Evolutionary conservation across 1,140 invertebrate species (phyloP), one percentile per base, ranked within the genome.

Genomic region (Homalodisca vitripennis): DNA sequence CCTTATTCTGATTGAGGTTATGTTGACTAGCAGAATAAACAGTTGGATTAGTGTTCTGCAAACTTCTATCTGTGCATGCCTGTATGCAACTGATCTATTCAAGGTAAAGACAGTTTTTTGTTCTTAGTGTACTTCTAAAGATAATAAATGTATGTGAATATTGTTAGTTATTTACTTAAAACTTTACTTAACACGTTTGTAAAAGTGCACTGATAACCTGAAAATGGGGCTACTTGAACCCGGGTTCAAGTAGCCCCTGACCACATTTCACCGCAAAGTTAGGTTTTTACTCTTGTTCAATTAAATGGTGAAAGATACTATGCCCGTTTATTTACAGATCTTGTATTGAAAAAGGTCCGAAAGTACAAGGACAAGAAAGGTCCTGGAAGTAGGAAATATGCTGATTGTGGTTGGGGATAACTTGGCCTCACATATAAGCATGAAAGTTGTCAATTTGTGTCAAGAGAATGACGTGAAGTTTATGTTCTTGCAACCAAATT

Each of bases 321-420:
- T 31, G 29, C 10, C 12, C 30, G 20, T 31, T 64, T 64, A n/a
- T 32, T 41, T 30, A 2, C 27, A 30, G 27, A 32, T 12, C 10
- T 34, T 2, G 32, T 2, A 41, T 13, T 32, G n/a, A 64, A 29
- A 41, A 66, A 22, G 34, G 10, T n/a, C 41, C 22, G 67, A 34
- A 60, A 60, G 17, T 68, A 68, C 32, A n/a, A n/a, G n/a, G n/a
- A n/a, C n/a, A 55, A 68, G 55, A 47, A 57, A 14, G 12, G 32
- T 17, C 67, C 48, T 68, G 71, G 71, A 31, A 57, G 55, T 60
- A 66, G 71, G 34, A 24, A 29, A 46, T 73, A 71, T 34, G 63
- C 48, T 17, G 70, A 73, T 41, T 69, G n/a, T n/a, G n/a, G n/a
- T n/a, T n/a, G n/a, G n/a, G n/a, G n/a, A n/a, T n/a, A n/a, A n/a